A percentile compares a stretch with the other conserved stretches of the same genome.
Evolutionary conservation across 2,113 vertebrate genomes (phyloP).

Genomic region (cattle (Bos taurus)): ARS-UCD2.0 NC_037348.1:50003501-50004000

Average conservation of each 20-base stretch:
- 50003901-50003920: not conserved
- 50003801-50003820: not conserved
- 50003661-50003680: not conserved
- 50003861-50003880: not conserved
- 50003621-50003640: not conserved
- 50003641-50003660: not conserved
- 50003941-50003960: not conserved
- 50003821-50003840: not conserved
- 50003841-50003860: not conserved
- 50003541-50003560: not conserved
- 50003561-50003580: not conserved
- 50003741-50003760: not conserved
- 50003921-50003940: not conserved
- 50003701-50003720: not conserved
- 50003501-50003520: not conserved
- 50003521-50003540: not conserved
- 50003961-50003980: not conserved
- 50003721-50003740: not conserved
- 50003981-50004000: not conserved
- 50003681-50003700: not conserved
- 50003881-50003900: not conserved
- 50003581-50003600: not conserved
- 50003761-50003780: not conserved
- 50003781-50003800: not conserved
- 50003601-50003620: not conserved